These are phyloP conservation scores for cattle (Bos taurus) DNA, from an alignment of 2,113 vertebrate genomes.

Conservation along the genomic window DNA sequence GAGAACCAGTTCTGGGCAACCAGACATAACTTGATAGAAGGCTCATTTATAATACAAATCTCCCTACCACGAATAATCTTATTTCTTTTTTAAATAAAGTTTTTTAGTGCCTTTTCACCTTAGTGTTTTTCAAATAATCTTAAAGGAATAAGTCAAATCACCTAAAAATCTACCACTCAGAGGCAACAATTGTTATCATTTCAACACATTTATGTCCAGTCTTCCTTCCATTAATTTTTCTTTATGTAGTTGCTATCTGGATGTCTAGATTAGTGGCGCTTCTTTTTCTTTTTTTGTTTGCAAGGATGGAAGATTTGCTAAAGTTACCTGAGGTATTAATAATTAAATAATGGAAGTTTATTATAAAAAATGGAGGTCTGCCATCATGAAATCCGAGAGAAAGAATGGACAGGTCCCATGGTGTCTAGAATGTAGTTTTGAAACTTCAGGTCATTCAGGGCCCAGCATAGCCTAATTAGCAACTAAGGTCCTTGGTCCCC, in stretches of 20 bases:
- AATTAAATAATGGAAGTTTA: too few species aligned
- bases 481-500: background rate
- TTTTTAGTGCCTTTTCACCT: background rate
- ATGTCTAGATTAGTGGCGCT: background rate
- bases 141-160: background rate
- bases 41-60: background rate
- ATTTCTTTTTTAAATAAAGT: background rate
- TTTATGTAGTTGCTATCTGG: background rate
- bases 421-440: background rate
- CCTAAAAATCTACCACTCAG: background rate
- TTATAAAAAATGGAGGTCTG: background rate
- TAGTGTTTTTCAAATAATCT: background rate
- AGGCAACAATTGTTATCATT: background rate
- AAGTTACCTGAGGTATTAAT: background rate
- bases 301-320: background rate
- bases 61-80: background rate
- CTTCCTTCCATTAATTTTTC: background rate
- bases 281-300: background rate
- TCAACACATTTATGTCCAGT: background rate
- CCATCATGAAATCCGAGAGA: background rate
- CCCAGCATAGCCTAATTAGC: background rate
- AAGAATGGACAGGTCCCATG: background rate
- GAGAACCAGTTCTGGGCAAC: background rate
- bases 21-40: background rate
- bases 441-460: background rate